These are phyloP conservation scores for Drosophila tristis DNA, from an alignment of 1,140 invertebrate genomes.

Conservation along the genomic window DNA sequence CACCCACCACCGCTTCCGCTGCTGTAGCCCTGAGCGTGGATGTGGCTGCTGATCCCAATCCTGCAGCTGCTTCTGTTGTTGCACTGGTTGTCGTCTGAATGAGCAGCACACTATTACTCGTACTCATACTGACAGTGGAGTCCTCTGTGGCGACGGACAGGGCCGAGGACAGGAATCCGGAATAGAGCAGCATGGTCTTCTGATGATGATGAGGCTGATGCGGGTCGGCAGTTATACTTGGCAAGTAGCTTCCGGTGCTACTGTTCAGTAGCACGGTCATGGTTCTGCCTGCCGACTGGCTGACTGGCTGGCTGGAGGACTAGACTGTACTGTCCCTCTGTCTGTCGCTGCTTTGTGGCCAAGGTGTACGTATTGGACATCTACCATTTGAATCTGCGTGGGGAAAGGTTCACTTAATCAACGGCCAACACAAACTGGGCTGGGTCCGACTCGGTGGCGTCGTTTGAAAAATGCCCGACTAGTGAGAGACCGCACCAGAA, in stretches of 20 bases:
- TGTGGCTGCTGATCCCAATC: background rate
- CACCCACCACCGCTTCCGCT: background rate
- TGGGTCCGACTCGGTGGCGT: conserved; percentile 30
- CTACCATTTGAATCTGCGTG: conserved; percentile 39
- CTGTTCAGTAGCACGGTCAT: too few relatives aligned
- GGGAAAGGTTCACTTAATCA: conserved; percentile 37
- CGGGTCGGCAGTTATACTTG: conserved; percentile 1
- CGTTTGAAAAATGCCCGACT: conserved; percentile 33
- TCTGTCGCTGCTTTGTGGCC: too few relatives aligned
- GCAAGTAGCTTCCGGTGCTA: too few relatives aligned
- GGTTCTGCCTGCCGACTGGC: too few relatives aligned
- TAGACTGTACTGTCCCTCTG: too few relatives aligned
- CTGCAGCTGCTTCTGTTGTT: background rate
- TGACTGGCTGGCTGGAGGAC: too few relatives aligned
- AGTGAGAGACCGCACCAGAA: conserved; percentile 18
- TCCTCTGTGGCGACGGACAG: conserved; percentile 10
- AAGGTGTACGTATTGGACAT: conserved; percentile 22
- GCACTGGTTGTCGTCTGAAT: conserved; percentile 20
- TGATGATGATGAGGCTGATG: conserved; percentile 1
- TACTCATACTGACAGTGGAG: background rate
- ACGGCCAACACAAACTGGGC: conserved; percentile 37
- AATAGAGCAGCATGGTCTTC: conserved; percentile 15
- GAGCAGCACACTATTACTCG: conserved; percentile 14
- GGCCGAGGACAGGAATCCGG: conserved; percentile 26
- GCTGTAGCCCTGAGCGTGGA: conserved; percentile 2